Evolutionary conservation across 92 coral and sea anemone genomes (phyloP), one percentile per base, ranked within the genome.

Genomic region (Virgularia gustaviana): DNA sequence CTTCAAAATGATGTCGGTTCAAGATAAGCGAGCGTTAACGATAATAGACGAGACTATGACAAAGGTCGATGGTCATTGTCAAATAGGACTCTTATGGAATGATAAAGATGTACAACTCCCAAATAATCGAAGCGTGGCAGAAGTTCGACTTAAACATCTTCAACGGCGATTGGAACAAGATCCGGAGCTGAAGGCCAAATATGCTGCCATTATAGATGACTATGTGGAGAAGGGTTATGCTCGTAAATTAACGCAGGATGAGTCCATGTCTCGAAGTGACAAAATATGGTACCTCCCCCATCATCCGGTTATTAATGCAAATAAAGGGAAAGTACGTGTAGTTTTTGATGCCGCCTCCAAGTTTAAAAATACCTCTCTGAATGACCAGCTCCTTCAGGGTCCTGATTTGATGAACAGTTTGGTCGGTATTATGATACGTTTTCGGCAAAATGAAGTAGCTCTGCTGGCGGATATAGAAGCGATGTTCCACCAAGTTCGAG

Each of bases 1-100:
- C 4, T 18, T 23, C 68, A 54, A 72, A 63, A 63, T 56, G 6
- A 3, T 55, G 38, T 85, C 86, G 2, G 65, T 34, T 9, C 78
- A 86, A 53, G 82, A 83, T 49, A 72, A 33, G 42, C 33, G 78
- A 41, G 90, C 87, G 0, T 33, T 22, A 47, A 49, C 72, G 1
- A 56, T 82, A 10, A 57, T 81, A 16, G 63, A 73, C 7, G 32
- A n/a, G 31, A 72, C 79, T 11, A 65, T 85, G 7, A 35, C 34
- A 2, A 71, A 57, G 56, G 57, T 57, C 16, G 71, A 83, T 36
- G 85, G 80, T 54, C 88, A 79, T 65, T 83, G 78, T 42, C 71
- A 68, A 45, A 84, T 81, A 33, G 83, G 80, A 20, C 56, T 83
- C 38, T 66, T 79, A 29, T 86, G 85, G 90, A 74, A 83, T 42